These are phyloP conservation scores for Salarias fasciatus DNA, from an alignment of 2,797 vertebrate species.

Conservation along the genomic window DNA sequence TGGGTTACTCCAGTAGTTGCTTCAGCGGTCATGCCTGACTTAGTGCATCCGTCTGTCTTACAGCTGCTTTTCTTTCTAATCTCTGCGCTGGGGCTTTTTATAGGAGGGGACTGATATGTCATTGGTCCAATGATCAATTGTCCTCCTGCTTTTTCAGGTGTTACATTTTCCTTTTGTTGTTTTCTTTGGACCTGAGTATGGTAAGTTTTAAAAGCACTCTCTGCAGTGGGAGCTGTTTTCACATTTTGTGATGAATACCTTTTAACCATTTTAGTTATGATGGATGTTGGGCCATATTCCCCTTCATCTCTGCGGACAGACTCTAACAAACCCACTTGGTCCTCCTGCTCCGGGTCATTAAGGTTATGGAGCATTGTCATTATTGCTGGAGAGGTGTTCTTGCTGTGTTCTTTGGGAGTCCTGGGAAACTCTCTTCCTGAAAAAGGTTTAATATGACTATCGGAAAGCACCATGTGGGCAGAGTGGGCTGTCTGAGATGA, in stretches of 20 bases:
- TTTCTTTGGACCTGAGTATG: slow-evolving; percentile 6
- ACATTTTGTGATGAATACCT: slow-evolving; percentile 31
- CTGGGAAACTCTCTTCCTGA: slow-evolving; percentile 21
- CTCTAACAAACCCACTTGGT: slow-evolving; percentile 22
- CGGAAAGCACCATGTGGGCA: slow-evolving; percentile 16
- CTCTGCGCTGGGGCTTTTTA: background rate
- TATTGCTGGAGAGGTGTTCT: slow-evolving; percentile 18
- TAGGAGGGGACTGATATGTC: slow-evolving; percentile 31
- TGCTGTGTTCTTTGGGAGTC: slow-evolving; percentile 34
- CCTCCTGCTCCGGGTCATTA: slow-evolving; percentile 18
- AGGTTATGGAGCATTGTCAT: slow-evolving; percentile 15
- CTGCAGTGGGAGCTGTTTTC: slow-evolving; percentile 26
- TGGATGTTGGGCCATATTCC: slow-evolving; percentile 6
- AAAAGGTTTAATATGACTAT: slow-evolving; percentile 33
- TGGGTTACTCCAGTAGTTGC: slow-evolving; percentile 30
- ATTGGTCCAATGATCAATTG: slow-evolving; percentile 25
- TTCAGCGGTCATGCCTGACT: slow-evolving; percentile 13
- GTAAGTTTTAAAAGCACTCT: slow-evolving; percentile 8
- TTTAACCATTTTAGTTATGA: slow-evolving; percentile 5
- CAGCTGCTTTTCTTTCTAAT: no score
- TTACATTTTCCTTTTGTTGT: slow-evolving; percentile 2
- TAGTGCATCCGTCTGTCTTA: background rate
- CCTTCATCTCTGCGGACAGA: slow-evolving; percentile 14
- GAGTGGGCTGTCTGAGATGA: slow-evolving; percentile 23
- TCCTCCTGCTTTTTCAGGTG: slow-evolving; percentile 37